Conservation (phyloP, 2,797 vertebrate species). For the Choloepus didactylus region DNA sequence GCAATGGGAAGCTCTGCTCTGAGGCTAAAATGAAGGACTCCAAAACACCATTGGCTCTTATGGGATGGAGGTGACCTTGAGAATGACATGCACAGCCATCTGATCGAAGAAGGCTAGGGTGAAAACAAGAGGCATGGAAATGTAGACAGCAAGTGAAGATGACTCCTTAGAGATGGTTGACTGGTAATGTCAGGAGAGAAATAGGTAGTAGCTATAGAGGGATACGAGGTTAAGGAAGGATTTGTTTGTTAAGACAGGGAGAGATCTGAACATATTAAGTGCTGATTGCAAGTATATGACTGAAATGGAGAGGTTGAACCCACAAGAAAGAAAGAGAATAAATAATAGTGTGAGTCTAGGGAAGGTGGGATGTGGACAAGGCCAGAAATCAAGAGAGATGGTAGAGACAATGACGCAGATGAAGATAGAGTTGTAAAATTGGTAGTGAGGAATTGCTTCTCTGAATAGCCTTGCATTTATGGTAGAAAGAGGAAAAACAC, state of each 20-base stretch:
- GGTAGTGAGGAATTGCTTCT: no score
- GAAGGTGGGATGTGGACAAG: neutral
- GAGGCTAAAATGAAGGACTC: neutral
- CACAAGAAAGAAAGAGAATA: neutral
- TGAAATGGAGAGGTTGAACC: neutral
- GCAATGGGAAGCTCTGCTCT: rapidly evolving
- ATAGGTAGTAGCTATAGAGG: rapidly evolving
- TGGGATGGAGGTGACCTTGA: no score
- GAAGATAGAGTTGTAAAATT: neutral
- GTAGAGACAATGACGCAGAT: no score
- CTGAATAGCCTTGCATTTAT: rapidly evolving
- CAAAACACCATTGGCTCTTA: neutral
- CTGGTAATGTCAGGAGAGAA: no score
- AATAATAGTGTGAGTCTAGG: neutral
- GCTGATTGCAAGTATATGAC: neutral
- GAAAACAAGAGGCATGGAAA: neutral
- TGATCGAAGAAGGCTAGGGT: no score
- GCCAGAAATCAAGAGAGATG: neutral
- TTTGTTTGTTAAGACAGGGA: no score
- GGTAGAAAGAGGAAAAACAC: no score
- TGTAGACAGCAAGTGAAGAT: neutral
- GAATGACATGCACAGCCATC: neutral
- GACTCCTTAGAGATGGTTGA: neutral
- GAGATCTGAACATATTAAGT: neutral
- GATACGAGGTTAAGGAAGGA: neutral